phyloP scores from a whole-genome alignment of 1,140 invertebrate species.

The Orius laevigatus region DNA sequence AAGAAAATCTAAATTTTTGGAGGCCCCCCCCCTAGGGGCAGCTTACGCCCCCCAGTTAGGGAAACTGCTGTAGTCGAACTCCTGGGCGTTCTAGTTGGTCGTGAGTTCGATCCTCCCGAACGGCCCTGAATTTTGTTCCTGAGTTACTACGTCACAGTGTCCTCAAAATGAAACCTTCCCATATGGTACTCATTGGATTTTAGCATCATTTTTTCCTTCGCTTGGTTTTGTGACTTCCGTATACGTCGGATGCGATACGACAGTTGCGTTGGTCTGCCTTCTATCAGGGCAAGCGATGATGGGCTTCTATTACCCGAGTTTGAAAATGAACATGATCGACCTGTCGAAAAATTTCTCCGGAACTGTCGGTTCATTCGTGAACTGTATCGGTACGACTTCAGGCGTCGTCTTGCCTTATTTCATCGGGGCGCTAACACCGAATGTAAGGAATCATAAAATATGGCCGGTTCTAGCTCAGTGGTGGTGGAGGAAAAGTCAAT shows the following conservation, averaged over 20 bases:
- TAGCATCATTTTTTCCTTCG: conserved; percentile 50
- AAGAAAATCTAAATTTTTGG: too few relatives aligned
- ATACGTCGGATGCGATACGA: conserved; percentile 53
- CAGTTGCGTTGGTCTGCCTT: conserved; percentile 43
- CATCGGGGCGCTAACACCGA: background rate
- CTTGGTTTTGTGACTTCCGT: conserved; percentile 61
- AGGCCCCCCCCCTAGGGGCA: too few relatives aligned
- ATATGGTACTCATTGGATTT: too few relatives aligned
- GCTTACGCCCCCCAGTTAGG: too few relatives aligned
- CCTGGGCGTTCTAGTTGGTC: too few relatives aligned
- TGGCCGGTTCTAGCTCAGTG: background rate
- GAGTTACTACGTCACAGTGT: too few relatives aligned
- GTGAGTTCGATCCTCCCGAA: too few relatives aligned
- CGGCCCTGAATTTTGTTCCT: too few relatives aligned
- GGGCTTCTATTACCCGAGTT: conserved; percentile 44
- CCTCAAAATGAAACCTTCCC: too few relatives aligned
- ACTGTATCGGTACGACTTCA: background rate
- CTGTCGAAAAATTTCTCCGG: conserved; percentile 60
- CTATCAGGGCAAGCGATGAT: conserved; percentile 45
- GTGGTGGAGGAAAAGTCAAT: background rate
- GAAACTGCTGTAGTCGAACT: too few relatives aligned
- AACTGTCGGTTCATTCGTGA: conserved; percentile 40
- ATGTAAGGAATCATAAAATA: background rate
- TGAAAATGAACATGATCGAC: conserved; percentile 58
- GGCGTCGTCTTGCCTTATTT: conserved; percentile 1